Base-by-base conservation (phyloP, 2,797 vertebrate genomes). In the Myotis findleyi region DNA sequence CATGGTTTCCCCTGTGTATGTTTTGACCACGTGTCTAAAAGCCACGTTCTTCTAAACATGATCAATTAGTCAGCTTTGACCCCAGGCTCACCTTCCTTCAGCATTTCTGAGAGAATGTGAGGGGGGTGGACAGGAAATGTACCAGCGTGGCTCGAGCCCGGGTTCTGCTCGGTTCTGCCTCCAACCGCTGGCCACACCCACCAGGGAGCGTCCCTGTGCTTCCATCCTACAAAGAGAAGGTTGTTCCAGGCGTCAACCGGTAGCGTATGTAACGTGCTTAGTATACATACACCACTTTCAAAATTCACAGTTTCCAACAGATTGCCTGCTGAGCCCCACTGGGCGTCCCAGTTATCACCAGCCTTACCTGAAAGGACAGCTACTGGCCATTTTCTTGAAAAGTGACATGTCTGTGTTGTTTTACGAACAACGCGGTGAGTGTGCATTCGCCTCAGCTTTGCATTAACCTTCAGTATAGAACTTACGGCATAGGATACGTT, bases 171-270 rank as follows among this genome's bases (percentile, higher is more conserved):
- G 18, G 20, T 66, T 71, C 64, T 38, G 64, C 14, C 5, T 27
- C 5, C 49, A 12, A 6, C 49, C n/a, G 71, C 20, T 8, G n/a
- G 7, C 30, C 18, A 33, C 7, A 20, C 38, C 25, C 14, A 12
- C 4, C 62, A 5, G 27, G 7, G 9, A 49, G n/a, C 23, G 4
- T 47, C 18, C 13, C 17, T 2, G 49, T 47, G 27, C 11, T 53
- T 33, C 25, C 21, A 7, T 55, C 69, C 38, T 21, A 25, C n/a
- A 84, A 79, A 68, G 3, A 80, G 38, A 36, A 38, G 33, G 9
- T 2, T 12, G 33, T n/a, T 75, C 33, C 1, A 7, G 14, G 36
- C 2, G 7, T 33, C 16, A 9, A 2, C n/a, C 17, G n/a, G 3
- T 33, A 9, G 18, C 3, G 20, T 23, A 6, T 38, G 20, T 12